These are phyloP conservation scores for Bergia puertoricense DNA, from an alignment of 92 coral and sea anemone genomes.

Conservation along the genomic window DNA sequence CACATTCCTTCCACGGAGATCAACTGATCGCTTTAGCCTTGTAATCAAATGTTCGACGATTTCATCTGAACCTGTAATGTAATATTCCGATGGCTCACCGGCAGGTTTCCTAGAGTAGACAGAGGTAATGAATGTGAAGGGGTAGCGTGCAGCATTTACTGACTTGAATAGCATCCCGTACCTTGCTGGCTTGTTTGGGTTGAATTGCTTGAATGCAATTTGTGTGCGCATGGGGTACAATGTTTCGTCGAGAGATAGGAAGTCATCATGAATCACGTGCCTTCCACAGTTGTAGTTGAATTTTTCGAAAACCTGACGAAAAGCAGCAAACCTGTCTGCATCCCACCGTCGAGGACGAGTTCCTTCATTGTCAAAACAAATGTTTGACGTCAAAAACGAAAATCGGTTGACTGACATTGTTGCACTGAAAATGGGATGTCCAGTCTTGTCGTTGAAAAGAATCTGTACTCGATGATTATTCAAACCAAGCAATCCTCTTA, in stretches of 20 bases:
- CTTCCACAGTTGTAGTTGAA: not conserved
- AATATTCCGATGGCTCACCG: not conserved
- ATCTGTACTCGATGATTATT: not conserved
- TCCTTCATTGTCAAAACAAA: not conserved
- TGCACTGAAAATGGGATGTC: conserved; percentile 3
- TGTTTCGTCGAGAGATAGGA: not conserved
- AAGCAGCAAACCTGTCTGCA: not conserved
- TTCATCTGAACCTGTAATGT: conserved; percentile 1
- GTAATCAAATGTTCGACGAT: not conserved
- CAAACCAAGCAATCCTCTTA: not conserved
- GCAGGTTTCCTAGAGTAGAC: not conserved
- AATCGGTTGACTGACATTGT: not conserved
- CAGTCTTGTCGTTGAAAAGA: not conserved
- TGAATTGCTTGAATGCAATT: not conserved
- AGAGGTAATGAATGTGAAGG: conserved; percentile 3
- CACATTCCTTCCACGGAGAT: conserved; percentile 35
- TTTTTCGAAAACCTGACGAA: not conserved
- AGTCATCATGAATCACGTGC: not conserved
- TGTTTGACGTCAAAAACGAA: conserved; percentile 7
- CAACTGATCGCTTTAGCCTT: not conserved
- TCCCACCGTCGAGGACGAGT: not conserved
- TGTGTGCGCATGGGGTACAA: not conserved
- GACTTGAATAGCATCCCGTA: not conserved
- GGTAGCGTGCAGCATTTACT: not conserved
- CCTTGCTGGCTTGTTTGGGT: not conserved